These are phyloP conservation scores for Suillia variegata DNA, from an alignment of 2,888 invertebrate species.

Conservation along the genomic window DNA sequence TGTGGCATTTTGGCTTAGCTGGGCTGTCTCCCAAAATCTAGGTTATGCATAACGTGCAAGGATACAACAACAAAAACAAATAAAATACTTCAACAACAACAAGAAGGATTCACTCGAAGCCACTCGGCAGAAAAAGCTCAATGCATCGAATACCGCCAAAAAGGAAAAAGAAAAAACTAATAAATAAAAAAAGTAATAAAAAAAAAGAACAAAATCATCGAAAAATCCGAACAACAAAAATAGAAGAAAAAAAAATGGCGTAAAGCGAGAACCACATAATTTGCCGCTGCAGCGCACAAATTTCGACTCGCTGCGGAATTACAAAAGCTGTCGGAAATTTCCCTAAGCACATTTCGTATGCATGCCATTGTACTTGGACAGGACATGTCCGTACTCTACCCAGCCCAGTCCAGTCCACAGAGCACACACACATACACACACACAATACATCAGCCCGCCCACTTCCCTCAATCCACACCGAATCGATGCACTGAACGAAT, in stretches of 20 bases:
- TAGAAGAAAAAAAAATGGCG: constrained; percentile 43
- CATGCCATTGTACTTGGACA: constrained; percentile 38
- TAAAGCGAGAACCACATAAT: constrained; percentile 49
- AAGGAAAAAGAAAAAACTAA: neutral
- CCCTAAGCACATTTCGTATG: constrained; percentile 52
- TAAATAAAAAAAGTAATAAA: no score
- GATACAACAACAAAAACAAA: neutral
- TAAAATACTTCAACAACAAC: neutral
- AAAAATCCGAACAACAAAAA: constrained; percentile 6
- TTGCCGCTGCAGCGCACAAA: constrained; percentile 46
- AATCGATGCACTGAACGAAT: no score
- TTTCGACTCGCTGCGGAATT: constrained; percentile 35
- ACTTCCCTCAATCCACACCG: no score
- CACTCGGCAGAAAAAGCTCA: neutral
- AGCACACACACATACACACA: no score
- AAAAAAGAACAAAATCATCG: neutral
- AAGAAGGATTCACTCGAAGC: neutral
- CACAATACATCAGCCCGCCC: no score
- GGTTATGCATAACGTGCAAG: constrained; percentile 3
- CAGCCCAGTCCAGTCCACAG: neutral
- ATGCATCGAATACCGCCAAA: neutral
- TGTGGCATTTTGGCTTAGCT: no score
- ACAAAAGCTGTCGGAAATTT: constrained; percentile 42
- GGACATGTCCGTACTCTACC: constrained; percentile 19
- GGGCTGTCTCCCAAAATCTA: neutral